A percentile compares a stretch with the other conserved stretches of the same genome.
phyloP scores from a whole-genome alignment of 1,140 invertebrate species.

The Drosophila pectinifera region DNA sequence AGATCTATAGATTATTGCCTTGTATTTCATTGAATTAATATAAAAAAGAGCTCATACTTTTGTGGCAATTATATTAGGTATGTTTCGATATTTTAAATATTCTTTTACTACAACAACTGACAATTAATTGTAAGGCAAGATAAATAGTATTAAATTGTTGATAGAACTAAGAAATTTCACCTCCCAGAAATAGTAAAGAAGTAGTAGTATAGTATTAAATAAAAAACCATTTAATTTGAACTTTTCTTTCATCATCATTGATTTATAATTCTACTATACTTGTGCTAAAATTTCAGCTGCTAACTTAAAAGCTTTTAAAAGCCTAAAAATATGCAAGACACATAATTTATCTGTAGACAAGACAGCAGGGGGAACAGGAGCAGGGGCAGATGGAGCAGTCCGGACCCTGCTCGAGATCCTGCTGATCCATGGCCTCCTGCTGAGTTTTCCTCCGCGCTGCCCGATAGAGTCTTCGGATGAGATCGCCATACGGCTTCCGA shows the following conservation, averaged over 20 bases:
- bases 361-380: slow-evolving; percentile 25
- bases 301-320: background rate
- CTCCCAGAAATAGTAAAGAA: too few relatives aligned
- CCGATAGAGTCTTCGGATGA: slow-evolving; percentile 28
- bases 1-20: too few relatives aligned
- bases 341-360: slow-evolving; percentile 4
- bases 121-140: too few relatives aligned
- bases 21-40: too few relatives aligned
- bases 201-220: too few relatives aligned
- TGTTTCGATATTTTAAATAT: too few relatives aligned
- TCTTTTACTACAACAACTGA: too few relatives aligned
- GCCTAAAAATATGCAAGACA: slow-evolving; percentile 37
- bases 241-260: background rate
- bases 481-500: background rate
- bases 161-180: too few relatives aligned
- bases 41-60: too few relatives aligned
- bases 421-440: slow-evolving; percentile 1
- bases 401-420: background rate
- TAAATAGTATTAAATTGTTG: background rate
- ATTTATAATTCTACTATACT: slow-evolving; percentile 8
- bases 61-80: too few relatives aligned
- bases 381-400: background rate
- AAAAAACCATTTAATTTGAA: background rate
- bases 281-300: background rate
- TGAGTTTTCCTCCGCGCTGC: slow-evolving; percentile 1